These are phyloP conservation scores for Kradibia gibbosae DNA, from an alignment of 1,140 invertebrate species.

Conservation along the genomic window DNA sequence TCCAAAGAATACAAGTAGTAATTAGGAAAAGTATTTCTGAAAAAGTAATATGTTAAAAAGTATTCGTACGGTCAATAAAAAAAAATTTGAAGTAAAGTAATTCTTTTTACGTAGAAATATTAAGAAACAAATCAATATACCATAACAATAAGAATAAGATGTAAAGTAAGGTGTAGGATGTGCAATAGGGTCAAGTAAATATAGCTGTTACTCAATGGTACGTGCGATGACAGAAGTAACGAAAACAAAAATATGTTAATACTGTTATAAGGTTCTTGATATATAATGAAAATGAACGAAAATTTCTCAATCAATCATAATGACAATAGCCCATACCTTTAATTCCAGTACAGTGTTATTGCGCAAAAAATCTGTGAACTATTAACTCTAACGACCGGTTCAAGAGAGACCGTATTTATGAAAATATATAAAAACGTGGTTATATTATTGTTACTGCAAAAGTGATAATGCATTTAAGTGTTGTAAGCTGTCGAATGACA, in stretches of 20 bases:
- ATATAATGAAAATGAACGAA: constrained; percentile 51
- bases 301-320: constrained; percentile 65
- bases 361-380: constrained; percentile 48
- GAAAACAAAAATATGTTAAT: constrained; percentile 50
- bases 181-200: constrained; percentile 58
- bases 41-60: constrained; percentile 13
- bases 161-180: constrained; percentile 43
- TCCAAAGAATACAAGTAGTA: not conserved
- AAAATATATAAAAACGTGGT: constrained; percentile 38
- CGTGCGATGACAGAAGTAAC: constrained; percentile 46
- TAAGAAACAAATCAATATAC: constrained; percentile 43
- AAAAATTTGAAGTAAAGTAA: not conserved
- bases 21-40: constrained; percentile 15
- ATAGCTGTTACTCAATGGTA: constrained; percentile 33
- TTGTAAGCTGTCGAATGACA: constrained; percentile 21
- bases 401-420: constrained; percentile 32
- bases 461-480: constrained; percentile 45
- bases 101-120: constrained; percentile 33
- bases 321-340: constrained; percentile 66
- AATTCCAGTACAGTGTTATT: constrained; percentile 45
- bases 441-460: constrained; percentile 56
- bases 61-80: constrained; percentile 20
- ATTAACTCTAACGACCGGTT: constrained; percentile 49
- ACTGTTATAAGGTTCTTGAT: constrained; percentile 22
- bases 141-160: constrained; percentile 27